phyloP scores from a whole-genome alignment of 2,888 invertebrate species.

The Protula sp. region DNA sequence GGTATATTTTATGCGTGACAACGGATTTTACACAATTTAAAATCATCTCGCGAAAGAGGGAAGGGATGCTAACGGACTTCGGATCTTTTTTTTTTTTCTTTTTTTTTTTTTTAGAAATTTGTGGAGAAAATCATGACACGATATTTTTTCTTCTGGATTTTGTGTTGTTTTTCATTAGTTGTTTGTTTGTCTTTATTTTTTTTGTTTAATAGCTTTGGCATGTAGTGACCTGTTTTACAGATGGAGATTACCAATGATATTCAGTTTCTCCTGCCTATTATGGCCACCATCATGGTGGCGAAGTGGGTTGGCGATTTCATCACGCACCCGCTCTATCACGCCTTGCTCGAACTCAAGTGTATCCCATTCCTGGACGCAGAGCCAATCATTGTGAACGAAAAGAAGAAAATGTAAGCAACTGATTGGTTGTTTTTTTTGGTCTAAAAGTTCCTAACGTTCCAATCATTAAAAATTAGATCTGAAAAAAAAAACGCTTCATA shows the following conservation, averaged over 20 bases:
- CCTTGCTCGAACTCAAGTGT: slow-evolving; percentile 42
- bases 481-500: no score
- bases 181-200: no score
- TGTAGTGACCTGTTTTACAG: slow-evolving; percentile 2
- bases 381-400: slow-evolving; percentile 16
- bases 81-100: no score
- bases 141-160: no score
- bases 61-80: no score
- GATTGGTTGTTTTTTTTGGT: no score
- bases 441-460: background rate
- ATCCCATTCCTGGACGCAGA: slow-evolving; percentile 40
- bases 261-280: slow-evolving; percentile 39
- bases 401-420: slow-evolving; percentile 8
- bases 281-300: slow-evolving; percentile 42
- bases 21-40: background rate
- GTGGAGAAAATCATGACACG: no score
- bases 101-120: no score
- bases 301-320: slow-evolving; percentile 40
- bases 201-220: no score
- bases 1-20: background rate
- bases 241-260: slow-evolving; percentile 47
- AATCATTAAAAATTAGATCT: no score
- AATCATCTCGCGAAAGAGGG: no score
- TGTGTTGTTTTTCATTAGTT: no score
- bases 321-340: slow-evolving; percentile 43